A percentile compares a stretch with the other conserved stretches of the same genome.
Conservation (phyloP, 1,140 invertebrate species). For the Magallana angulata region DNA sequence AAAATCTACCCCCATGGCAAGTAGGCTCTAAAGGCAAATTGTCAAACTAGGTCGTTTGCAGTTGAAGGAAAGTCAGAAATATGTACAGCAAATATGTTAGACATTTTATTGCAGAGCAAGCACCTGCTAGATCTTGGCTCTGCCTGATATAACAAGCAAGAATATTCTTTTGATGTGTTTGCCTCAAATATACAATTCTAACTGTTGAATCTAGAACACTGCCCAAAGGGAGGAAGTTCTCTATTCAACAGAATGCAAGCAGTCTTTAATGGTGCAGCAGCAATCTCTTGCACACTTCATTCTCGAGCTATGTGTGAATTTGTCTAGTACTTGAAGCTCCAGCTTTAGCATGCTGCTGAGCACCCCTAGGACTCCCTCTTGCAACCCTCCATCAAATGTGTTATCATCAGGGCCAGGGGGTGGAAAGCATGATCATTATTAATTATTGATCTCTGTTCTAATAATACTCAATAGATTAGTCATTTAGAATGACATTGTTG, state of each 20-base stretch:
- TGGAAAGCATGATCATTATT: slow-evolving; percentile 21
- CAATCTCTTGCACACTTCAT: not conserved
- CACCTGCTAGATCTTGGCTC: slow-evolving; percentile 19
- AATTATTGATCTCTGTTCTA: slow-evolving; percentile 14
- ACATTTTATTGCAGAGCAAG: not conserved
- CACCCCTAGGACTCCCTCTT: not conserved
- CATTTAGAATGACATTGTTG: not conserved
- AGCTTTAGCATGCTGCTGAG: not conserved
- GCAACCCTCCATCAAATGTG: not conserved
- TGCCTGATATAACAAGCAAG: not conserved
- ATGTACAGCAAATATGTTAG: not conserved
- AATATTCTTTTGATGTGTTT: slow-evolving; percentile 11
- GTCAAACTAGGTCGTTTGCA: not conserved
- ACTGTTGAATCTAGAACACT: not conserved
- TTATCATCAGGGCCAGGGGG: not conserved
- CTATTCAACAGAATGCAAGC: not conserved
- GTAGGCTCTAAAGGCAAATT: not conserved
- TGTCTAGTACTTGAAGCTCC: not conserved
- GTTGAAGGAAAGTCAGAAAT: not conserved
- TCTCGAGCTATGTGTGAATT: not conserved
- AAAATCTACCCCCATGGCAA: not conserved
- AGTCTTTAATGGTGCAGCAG: not conserved
- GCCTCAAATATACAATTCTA: not conserved
- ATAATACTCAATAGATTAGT: not conserved
- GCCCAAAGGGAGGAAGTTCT: not conserved